Evolutionary conservation across 2,797 vertebrate genomes (phyloP).

Genomic region (Coregonus ussuriensis): DNA sequence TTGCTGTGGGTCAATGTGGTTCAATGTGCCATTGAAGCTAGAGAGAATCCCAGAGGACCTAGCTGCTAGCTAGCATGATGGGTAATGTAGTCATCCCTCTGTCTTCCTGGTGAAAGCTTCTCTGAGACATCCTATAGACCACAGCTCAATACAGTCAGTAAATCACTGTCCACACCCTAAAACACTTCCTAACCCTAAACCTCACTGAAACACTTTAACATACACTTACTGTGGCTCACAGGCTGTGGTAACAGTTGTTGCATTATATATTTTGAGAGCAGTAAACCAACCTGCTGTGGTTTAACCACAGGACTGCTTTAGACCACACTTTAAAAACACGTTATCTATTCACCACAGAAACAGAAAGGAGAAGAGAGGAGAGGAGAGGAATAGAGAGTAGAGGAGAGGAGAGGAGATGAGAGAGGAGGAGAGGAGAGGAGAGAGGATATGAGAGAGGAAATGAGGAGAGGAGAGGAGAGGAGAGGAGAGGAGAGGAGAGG

Average conservation of each 20-base stretch:
- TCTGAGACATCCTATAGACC: not conserved
- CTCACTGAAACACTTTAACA: not conserved
- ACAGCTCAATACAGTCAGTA: no score
- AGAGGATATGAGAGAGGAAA: no score
- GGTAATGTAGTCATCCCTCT: not conserved
- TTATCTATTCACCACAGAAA: conserved; percentile 19
- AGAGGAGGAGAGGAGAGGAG: no score
- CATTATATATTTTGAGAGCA: not conserved
- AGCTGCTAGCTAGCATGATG: conserved; percentile 4
- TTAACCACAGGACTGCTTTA: conserved; percentile 17
- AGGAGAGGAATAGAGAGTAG: no score
- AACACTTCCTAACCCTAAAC: not conserved
- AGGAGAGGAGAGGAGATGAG: no score
- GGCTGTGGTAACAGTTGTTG: not conserved
- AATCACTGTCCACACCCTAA: not conserved
- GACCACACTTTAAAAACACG: conserved; percentile 46
- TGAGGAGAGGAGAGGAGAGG: no score
- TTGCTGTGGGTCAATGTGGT: not conserved
- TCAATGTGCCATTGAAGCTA: not conserved
- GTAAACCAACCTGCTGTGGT: not conserved
- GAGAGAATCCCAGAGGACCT: conserved; percentile 42
- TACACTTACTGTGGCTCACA: not conserved
- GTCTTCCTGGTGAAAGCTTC: not conserved
- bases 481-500: no score
- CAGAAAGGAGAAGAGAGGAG: no score